Percentiles rank a stretch among this genome's conserved stretches.
phyloP scores from a whole-genome alignment of 1,140 invertebrate genomes.

The Ceratina calcarata region DNA sequence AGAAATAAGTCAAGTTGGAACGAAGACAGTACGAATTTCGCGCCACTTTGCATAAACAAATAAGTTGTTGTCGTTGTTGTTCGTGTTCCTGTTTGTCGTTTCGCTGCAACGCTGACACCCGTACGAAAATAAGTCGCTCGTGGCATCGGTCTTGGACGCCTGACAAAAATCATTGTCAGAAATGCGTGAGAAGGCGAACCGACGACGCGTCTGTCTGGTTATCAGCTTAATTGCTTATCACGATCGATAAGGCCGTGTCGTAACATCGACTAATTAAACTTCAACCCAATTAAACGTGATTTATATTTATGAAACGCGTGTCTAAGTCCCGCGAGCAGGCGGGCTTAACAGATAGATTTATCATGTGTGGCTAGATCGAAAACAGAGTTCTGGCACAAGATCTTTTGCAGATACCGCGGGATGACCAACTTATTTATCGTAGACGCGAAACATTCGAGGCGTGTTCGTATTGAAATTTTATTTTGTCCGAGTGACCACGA shows the following conservation, averaged over 20 bases:
- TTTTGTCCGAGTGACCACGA: too few relatives aligned
- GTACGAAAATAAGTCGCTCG: constrained; percentile 19
- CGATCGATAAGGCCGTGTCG: constrained; percentile 6
- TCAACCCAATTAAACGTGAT: constrained; percentile 7
- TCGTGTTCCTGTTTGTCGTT: constrained; percentile 23
- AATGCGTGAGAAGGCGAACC: background rate
- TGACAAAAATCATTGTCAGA: background rate
- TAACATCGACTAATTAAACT: background rate
- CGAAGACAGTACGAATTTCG: background rate
- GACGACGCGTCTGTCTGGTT: background rate
- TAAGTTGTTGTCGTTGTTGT: background rate
- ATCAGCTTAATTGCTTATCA: constrained; percentile 26
- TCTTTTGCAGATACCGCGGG: background rate
- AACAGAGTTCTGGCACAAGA: background rate
- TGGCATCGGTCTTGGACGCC: background rate
- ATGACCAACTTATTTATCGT: too few relatives aligned
- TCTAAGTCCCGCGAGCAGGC: background rate
- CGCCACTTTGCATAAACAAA: background rate
- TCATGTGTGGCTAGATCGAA: constrained; percentile 1
- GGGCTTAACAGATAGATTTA: constrained; percentile 7
- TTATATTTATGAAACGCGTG: constrained; percentile 12
- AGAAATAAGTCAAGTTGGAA: too few relatives aligned
- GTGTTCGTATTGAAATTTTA: too few relatives aligned
- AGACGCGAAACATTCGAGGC: background rate
- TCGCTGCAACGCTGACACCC: background rate